These are phyloP conservation scores for Erethizon dorsatum DNA, from an alignment of 2,797 vertebrate genomes.

Conservation along the genomic window DNA sequence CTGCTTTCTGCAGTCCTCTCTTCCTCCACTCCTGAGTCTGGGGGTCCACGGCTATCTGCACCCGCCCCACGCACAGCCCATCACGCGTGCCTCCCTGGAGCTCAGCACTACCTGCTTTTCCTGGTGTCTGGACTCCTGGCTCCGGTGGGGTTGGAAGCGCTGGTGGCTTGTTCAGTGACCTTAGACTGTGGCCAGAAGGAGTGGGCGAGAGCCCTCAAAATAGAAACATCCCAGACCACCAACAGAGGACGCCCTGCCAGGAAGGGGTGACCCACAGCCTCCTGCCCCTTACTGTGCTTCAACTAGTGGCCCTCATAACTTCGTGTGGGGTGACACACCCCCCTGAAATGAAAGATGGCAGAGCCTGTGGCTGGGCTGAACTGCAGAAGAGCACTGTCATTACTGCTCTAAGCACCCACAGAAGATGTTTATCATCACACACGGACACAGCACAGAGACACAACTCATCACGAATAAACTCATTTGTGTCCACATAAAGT, in stretches of 20 bases:
- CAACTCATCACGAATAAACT: slow-evolving; percentile 74
- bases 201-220: not conserved
- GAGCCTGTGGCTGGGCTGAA: slow-evolving; percentile 71
- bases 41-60: not conserved
- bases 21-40: not conserved
- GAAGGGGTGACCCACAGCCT: not conserved
- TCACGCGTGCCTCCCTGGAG: not conserved
- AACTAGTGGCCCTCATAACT: slow-evolving; percentile 52
- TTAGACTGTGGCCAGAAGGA: not conserved
- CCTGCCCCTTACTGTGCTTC: slow-evolving; percentile 27
- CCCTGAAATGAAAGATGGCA: slow-evolving; percentile 72
- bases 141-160: not conserved
- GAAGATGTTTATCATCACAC: slow-evolving; percentile 80
- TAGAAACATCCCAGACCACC: slow-evolving; percentile 67
- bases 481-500: slow-evolving; percentile 84
- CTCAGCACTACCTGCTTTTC: not conserved
- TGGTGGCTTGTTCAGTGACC: not conserved
- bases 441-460: slow-evolving; percentile 77
- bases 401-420: slow-evolving; percentile 79
- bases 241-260: not conserved
- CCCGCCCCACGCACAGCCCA: fast-evolving
- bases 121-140: not conserved
- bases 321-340: slow-evolving; percentile 73
- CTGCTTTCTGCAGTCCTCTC: not conserved
- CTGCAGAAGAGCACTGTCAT: slow-evolving; percentile 44